These are phyloP conservation scores for Hippocampus comes DNA, from an alignment of 2,113 vertebrate species.

Conservation along the genomic window DNA sequence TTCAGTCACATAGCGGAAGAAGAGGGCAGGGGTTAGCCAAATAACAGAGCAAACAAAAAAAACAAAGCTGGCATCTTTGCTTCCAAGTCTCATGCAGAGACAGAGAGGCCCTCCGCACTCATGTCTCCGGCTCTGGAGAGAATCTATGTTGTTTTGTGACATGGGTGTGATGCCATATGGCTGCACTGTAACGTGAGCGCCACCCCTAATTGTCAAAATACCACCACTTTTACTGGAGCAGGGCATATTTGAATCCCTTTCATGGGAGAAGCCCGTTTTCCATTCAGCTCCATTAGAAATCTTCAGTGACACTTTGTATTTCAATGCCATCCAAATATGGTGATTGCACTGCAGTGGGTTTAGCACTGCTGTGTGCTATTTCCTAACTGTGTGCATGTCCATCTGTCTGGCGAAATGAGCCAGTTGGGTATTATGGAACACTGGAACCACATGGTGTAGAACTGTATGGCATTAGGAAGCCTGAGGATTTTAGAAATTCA, in stretches of 20 bases:
- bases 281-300: slow-evolving; percentile 64
- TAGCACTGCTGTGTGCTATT: slow-evolving; percentile 57
- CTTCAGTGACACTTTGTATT: slow-evolving; percentile 56
- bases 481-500: too few relatives aligned
- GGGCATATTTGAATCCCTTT: slow-evolving; percentile 48
- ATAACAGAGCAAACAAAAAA: slow-evolving; percentile 29
- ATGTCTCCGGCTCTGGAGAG: slow-evolving; percentile 45
- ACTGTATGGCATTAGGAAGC: too few relatives aligned
- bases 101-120: slow-evolving; percentile 37
- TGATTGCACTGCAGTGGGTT: slow-evolving; percentile 49
- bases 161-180: slow-evolving; percentile 52
- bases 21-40: slow-evolving; percentile 13
- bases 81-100: slow-evolving; percentile 46
- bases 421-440: not conserved
- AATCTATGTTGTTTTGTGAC: slow-evolving; percentile 52
- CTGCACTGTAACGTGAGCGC: slow-evolving; percentile 43
- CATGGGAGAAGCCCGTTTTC: slow-evolving; percentile 46
- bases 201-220: slow-evolving; percentile 57
- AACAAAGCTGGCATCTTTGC: slow-evolving; percentile 45
- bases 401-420: not conserved
- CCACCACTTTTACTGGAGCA: slow-evolving; percentile 38
- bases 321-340: slow-evolving; percentile 57
- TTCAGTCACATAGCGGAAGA: slow-evolving; percentile 35
- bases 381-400: slow-evolving; percentile 38
- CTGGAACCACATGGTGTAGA: not conserved